Evolutionary conservation across 2,888 invertebrate species (phyloP), one percentile per base, ranked within the genome.

Genomic region (Agonopterix arenella): DNA sequence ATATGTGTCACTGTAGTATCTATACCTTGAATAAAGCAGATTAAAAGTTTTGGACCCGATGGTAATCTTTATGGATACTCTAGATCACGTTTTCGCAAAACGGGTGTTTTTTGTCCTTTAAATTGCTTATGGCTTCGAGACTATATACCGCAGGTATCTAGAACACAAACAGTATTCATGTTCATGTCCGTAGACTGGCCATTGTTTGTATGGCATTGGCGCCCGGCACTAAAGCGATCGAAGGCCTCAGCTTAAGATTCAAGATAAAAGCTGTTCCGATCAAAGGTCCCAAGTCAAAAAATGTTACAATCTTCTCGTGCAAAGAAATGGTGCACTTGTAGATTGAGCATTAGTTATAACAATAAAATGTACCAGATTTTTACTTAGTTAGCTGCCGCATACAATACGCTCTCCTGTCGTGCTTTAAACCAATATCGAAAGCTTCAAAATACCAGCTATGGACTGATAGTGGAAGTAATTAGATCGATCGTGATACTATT

Each of bases 381-480:
- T 28, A 28, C 7, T 5, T 28, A 18, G 38, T 38, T 38, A 40
- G 3, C 40, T n/a, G 40, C 40, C 10, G 28, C 28, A 18, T 28
- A 28, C 28, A 28, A 40, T 40, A 49, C 56, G 53, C 51, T 51
- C 10, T 5, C 38, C n/a, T 43, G 11, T 11, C 37, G 48, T 36
- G 42, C 40, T 45, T 57, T 57, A 36, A 37, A 51, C 48, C 48
- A 49, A 44, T 11, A 45, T 44, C 44, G 62, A 68, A 71, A 63
- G 67, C 63, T 64, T 58, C 52, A 47, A 28, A 56, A 47, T 60
- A 62, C 57, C 60, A 59, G 62, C 61, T 68, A 67, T 70, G 64
- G 64, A 62, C 70, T 65, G 75, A 76, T 75, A 76, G 65, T 73
- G 65, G 67, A 72, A 70, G 68, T 70, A 72, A 75, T 69, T 76